Percentiles rank a stretch among this genome's conserved stretches.
phyloP scores from a whole-genome alignment of 2,113 vertebrate species.

The Geothlypis trichas region DNA sequence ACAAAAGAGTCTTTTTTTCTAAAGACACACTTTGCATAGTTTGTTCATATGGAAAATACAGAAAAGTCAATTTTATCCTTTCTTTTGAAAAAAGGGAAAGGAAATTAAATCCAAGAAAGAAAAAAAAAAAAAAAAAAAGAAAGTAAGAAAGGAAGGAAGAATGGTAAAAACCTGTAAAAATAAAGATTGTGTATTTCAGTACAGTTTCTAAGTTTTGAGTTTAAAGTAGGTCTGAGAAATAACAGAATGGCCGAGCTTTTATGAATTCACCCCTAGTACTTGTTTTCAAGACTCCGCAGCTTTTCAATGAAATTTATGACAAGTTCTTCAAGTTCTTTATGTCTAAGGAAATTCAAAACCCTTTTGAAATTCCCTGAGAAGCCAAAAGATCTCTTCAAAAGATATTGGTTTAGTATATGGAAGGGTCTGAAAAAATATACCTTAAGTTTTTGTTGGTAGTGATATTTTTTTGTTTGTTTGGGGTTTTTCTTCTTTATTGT shows the following conservation, averaged over 20 bases:
- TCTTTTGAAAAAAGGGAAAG: not conserved
- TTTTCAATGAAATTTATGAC: slow-evolving; percentile 26
- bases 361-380: slow-evolving; percentile 30
- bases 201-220: not conserved
- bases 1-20: not conserved
- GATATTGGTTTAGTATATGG: not conserved
- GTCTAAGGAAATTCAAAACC: slow-evolving; percentile 51
- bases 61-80: not conserved
- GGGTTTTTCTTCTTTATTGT: not conserved
- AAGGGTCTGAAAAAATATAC: slow-evolving; percentile 22
- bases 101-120: not conserved
- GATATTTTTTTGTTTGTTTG: not conserved
- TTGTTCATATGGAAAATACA: not conserved
- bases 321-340: slow-evolving; percentile 52
- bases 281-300: slow-evolving; percentile 34
- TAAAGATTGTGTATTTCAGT: not conserved
- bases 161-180: not conserved
- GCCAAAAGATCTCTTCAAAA: slow-evolving; percentile 43
- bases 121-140: not conserved
- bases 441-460: not conserved
- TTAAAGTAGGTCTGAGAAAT: not conserved
- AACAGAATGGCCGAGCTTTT: slow-evolving; percentile 13
- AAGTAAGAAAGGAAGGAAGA: not conserved
- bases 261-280: slow-evolving; percentile 30
- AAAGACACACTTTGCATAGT: not conserved